These are phyloP conservation scores for Allolobophora icterica DNA, from an alignment of 2,888 invertebrate species.

Conservation along the genomic window DNA sequence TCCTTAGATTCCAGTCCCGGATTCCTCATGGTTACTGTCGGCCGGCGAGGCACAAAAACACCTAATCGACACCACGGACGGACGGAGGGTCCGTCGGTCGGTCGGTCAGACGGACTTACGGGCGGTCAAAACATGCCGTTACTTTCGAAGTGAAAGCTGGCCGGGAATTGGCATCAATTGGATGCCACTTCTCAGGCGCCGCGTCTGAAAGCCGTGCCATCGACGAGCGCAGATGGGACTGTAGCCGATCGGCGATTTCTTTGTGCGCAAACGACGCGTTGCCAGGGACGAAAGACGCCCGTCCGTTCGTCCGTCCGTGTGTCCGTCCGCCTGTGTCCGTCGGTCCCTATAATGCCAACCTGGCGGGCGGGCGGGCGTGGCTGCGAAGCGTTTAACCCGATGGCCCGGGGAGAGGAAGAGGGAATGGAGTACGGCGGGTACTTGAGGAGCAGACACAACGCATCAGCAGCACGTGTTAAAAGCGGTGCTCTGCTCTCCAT, in stretches of 20 bases:
- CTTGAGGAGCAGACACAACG: not conserved
- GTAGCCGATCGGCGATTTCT: slow-evolving; percentile 18
- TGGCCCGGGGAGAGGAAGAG: not conserved
- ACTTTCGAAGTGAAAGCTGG: slow-evolving; percentile 19
- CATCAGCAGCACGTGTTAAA: not conserved
- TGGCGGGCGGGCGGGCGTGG: not conserved
- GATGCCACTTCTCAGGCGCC: slow-evolving; percentile 23
- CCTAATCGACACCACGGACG: slow-evolving; percentile 24
- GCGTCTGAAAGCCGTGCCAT: slow-evolving; percentile 18
- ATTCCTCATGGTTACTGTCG: slow-evolving; percentile 17
- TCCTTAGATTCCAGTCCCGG: slow-evolving; percentile 11
- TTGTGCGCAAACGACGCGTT: slow-evolving; percentile 24
- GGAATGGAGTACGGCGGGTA: not conserved
- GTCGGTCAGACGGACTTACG: slow-evolving; percentile 3
- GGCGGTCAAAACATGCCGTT: not conserved
- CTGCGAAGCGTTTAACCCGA: slow-evolving; percentile 18
- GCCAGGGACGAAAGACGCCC: not conserved
- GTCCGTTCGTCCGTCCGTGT: not conserved
- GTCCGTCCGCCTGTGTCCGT: not conserved
- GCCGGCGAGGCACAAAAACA: slow-evolving; percentile 20
- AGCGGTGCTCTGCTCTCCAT: not conserved
- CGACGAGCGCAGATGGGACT: slow-evolving; percentile 24
- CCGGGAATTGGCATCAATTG: slow-evolving; percentile 22
- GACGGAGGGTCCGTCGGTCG: too few species aligned
- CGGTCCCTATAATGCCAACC: not conserved